A percentile compares a stretch with the other conserved stretches of the same genome.
These are phyloP conservation scores for Drosophila neoperkinsi DNA, from an alignment of 2,888 invertebrate species.

Conservation along the genomic window DNA sequence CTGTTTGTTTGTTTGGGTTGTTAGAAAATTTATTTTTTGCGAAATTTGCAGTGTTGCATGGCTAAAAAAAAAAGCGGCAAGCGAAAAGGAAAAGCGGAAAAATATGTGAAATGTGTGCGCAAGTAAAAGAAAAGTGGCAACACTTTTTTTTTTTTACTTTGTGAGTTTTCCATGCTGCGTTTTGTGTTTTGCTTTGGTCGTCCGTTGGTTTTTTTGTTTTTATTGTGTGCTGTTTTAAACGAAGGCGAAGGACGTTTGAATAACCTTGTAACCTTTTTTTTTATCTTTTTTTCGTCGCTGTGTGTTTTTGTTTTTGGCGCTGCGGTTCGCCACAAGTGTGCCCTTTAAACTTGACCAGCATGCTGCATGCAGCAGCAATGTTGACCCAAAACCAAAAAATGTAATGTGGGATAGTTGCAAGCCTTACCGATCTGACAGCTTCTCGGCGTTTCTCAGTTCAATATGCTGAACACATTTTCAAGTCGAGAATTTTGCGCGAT, in stretches of 20 bases:
- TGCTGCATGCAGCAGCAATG: slow-evolving; percentile 10
- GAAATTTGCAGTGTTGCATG: slow-evolving; percentile 54
- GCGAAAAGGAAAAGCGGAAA: slow-evolving; percentile 62
- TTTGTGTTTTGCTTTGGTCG: slow-evolving; percentile 74
- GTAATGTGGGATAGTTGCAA: slow-evolving; percentile 14
- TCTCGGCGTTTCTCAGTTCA: not conserved
- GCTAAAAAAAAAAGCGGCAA: slow-evolving; percentile 30
- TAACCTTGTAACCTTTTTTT: slow-evolving; percentile 83
- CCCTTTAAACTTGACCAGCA: slow-evolving; percentile 60
- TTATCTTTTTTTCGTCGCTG: slow-evolving; percentile 28
- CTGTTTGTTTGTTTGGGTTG: slow-evolving; percentile 79
- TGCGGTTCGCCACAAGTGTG: slow-evolving; percentile 64
- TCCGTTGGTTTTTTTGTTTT: slow-evolving; percentile 41
- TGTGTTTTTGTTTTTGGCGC: slow-evolving; percentile 35
- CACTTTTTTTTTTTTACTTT: slow-evolving; percentile 53
- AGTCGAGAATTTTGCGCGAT: slow-evolving; percentile 23
- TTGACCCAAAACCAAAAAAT: slow-evolving; percentile 35
- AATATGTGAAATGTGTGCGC: slow-evolving; percentile 72
- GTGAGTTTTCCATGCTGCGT: slow-evolving; percentile 59
- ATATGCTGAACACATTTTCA: not conserved
- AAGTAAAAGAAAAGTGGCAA: slow-evolving; percentile 81
- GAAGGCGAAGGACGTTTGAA: slow-evolving; percentile 82
- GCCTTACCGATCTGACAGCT: slow-evolving; percentile 32
- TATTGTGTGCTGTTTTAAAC: slow-evolving; percentile 47
- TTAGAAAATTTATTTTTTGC: slow-evolving; percentile 81